Base-by-base conservation (phyloP, 1,140 invertebrate species). In the Tetramorium simillimum region DNA sequence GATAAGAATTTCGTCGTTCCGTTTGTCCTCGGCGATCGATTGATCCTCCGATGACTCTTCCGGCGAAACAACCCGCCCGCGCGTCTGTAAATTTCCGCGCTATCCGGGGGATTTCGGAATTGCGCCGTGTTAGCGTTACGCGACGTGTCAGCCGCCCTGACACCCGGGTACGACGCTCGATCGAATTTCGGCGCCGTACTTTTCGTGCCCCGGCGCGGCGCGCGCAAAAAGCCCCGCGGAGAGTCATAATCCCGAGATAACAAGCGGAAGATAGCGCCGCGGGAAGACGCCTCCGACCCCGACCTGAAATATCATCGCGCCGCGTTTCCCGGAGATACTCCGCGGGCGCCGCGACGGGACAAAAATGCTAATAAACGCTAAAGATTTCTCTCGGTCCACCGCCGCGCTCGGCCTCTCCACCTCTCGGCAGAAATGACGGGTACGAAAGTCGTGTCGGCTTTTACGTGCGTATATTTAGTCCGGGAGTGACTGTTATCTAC, bases 1-100 rank as follows among this genome's bases (percentile, higher is more conserved):
- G 81, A 89, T 89, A 81, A 75, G 89, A 89, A 90, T 89, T 82
- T 86, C 56, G 62, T 62, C 85, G 65, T 89, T 40, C 62, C 77
- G 70, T 43, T 58, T 51, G 16, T 60, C 33, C 73, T 33, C 33
- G 33, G 18, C 53, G 63, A 86, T 77, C 84, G 84, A 89, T 89
- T 63, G 51, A 67, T 62, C 37, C 67, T 9, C 28, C 28, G 67
- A 73, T 60, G 43, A 73, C 14, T 70, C 40, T 28, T 24, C 49
- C 49, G 65, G 49, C 51, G 49, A 56, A 70, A 81, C 24, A 81
- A 69, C 14, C n/a, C 12, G 28, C 43, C 7, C 40, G 9, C 40
- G 33, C n/a, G 16, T 14, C 24, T 63, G 40, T 51, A 65, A 80
- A 69, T 80, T 80, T 53, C 46, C 18, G n/a, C 18, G n/a, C n/a